Base-by-base conservation (phyloP, 2,797 vertebrate genomes). In the Oophaga sylvatica region DNA sequence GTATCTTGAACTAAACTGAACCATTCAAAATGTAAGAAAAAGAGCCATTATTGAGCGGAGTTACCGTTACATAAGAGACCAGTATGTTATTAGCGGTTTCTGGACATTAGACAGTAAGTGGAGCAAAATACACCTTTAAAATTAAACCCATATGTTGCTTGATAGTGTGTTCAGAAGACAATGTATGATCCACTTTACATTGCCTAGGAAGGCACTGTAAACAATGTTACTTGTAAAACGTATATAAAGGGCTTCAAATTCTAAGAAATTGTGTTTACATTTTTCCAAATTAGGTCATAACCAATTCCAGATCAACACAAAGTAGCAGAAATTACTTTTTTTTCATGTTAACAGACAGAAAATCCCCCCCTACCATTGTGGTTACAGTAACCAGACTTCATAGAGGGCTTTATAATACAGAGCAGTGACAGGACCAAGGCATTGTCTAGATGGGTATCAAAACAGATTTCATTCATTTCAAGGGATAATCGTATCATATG, bases 241-340 rank as follows among this genome's bases (percentile, higher is more conserved):
- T 26, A 86, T 71, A 60, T 86, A 82, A 89, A 57, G 68, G 63
- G 78, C 78, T 89, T 89, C 84, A 86, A 85, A 70, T 84, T 67
- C n/a, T 86, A 70, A 78, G 78, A 89, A 89, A 89, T 82, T 70
- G 60, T 89, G 80, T 89, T 89, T 89, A 89, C 87, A 89, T 89
- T 86, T 56, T 81, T 86, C n/a, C 45, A 82, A 86, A 89, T 89
- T 86, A 89, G 75, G 41, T 41, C 48, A 71, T 89, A 89, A 89
- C 79, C 80, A 83, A 56, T 62, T 65, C 79, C 79, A 89, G 84
- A 70, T 85, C 73, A 19, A 45, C 80, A 70, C 71, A 68, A 76
- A 82, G 48, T 77, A 86, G 73, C 67, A 79, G 26, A 71, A 79
- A 29, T 17, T 77, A 53, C 48, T 85, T 85, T 45, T 63, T 84